Evolutionary conservation across 2,113 vertebrate species (phyloP).

Genomic region (Strix aluco): DNA sequence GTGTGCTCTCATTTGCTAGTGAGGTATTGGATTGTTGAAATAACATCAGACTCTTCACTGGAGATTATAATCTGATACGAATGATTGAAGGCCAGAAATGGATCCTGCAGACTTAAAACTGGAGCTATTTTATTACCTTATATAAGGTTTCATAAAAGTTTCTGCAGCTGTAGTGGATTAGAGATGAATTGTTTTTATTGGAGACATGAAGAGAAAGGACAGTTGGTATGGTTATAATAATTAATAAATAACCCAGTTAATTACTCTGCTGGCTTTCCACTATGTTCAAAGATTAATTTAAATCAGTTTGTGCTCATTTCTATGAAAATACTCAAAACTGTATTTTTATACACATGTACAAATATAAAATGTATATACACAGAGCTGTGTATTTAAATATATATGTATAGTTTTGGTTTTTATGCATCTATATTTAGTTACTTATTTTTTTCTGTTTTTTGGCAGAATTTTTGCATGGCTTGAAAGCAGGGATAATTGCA

Average conservation of each 20-base stretch:
- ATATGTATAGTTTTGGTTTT: neutral
- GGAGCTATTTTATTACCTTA: slow-evolving; percentile 19
- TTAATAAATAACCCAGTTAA: slow-evolving; percentile 63
- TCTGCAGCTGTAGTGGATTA: slow-evolving; percentile 46
- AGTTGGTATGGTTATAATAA: slow-evolving; percentile 47
- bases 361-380: neutral
- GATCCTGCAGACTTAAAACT: neutral
- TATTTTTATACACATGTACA: neutral
- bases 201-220: slow-evolving; percentile 29
- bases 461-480: neutral
- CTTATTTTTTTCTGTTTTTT: neutral
- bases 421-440: neutral
- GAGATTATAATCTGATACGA: slow-evolving; percentile 31
- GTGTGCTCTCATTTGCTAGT: neutral
- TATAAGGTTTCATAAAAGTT: slow-evolving; percentile 9
- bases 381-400: neutral
- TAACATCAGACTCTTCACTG: neutral
- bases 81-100: slow-evolving; percentile 2
- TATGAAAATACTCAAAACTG: neutral
- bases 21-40: slow-evolving; percentile 29
- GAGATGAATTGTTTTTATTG: slow-evolving; percentile 41
- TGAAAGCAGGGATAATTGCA: neutral
- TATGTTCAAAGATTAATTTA: slow-evolving; percentile 47
- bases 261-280: slow-evolving; percentile 33
- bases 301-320: slow-evolving; percentile 6